Base-by-base conservation (phyloP, 2,797 vertebrate species). In the Phataginus tetradactyla region DNA sequence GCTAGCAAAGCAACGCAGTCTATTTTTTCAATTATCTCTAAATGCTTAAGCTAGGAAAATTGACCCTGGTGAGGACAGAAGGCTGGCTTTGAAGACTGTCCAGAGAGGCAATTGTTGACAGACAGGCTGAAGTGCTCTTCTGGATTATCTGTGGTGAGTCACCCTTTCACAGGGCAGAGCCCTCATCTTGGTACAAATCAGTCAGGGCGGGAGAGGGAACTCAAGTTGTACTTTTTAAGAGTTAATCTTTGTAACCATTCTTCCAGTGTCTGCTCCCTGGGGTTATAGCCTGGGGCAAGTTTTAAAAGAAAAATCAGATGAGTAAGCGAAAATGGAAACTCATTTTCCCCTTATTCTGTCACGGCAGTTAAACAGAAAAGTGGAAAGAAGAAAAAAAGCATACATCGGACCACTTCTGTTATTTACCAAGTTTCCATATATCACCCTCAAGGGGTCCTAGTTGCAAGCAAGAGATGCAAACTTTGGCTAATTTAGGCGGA, bases 141-240 rank as follows among this genome's bases (percentile, higher is more conserved):
- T 34, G 57, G 49, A 42, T 90, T 74, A 34, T 84, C 63, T 92
- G 63, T 49, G 25, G 25, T 90, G 89, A 96, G 42, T 74, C 88
- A 83, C 25, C 25, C 57, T 86, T 77, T 71, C 71, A 34, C 11
- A 83, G 80, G 64, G 18, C 74, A 95, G 53, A 49, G 21, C 51
- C 72, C 1, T 79, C 81, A 20, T 49, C 45, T 42, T 20, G 25
- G 63, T 49, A 32, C 32, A 55, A 80, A 78, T 25, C 39, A 39
- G n/a, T 83, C 32, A 39, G 0, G 1, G 25, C 37, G n/a, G 18
- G 25, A 49, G 29, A 55, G 42, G 37, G 49, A 66, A 39, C 57
- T 59, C 39, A 86, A 55, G 1, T 23, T 4, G 34, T 18, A 17
- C 39, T 51, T 72, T 27, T 71, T 69, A 72, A 27, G 74, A 25